Base-by-base conservation (phyloP, 2,113 vertebrate genomes). In the Propithecus coquereli region DNA sequence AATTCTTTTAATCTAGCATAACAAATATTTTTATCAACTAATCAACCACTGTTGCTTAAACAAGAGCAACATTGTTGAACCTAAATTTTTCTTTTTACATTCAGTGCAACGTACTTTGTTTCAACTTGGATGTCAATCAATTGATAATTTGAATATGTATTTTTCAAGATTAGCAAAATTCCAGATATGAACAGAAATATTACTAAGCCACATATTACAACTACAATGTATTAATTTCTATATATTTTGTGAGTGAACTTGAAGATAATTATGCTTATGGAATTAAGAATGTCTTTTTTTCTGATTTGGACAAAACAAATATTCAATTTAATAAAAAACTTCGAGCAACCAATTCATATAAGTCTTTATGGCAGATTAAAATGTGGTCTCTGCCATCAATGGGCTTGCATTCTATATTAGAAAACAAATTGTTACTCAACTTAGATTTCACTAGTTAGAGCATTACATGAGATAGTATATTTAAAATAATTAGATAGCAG, bases 21-120 rank as follows among this genome's bases (percentile, higher is more conserved):
- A 95, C 82, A 96, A 95, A 94, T 96, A 98, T 97, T 98, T 95
- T 97, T 96, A 97, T 37, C 20, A 93, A 40, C 37, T 98, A 97
- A 98, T 98, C 85, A 98, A 96, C 20, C n/a, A 79, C 91, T 97
- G 45, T 79, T 97, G 32, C 96, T 98, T 96, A 98, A 98, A 97
- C 34, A 95, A 82, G 23, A 88, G 2, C 1, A 27, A 87, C 30
- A 94, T 4, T 70, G 9, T 77, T 95, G 40, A 98, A 96, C 82
- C 37, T 63, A 88, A 96, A 94, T 79, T 96, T 37, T 87, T 34
- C 70, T 71, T 90, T 97, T 97, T 97, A 47, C 57, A 90, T 32
- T 91, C 34, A 63, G 37, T 87, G 74, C 93, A 88, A 70, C 92
- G 0, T 94, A 47, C 47, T 84, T 95, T 95, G 30, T 92, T 97